These are phyloP conservation scores for Odocoileus virginianus DNA, from an alignment of 2,113 vertebrate genomes.

Conservation along the genomic window DNA sequence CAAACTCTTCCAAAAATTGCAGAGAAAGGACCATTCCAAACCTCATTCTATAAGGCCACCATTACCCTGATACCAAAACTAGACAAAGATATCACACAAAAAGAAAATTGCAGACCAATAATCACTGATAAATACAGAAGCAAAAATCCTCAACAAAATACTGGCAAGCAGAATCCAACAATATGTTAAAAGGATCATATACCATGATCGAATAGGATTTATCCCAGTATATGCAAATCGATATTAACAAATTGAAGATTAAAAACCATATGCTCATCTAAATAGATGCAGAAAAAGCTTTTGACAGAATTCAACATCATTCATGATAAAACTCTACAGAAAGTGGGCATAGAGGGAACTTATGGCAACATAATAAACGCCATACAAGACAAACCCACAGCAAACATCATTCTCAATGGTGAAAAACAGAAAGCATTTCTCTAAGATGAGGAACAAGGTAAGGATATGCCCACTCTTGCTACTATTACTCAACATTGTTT, in stretches of 20 bases:
- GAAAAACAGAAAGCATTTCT: background rate
- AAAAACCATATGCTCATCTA: background rate
- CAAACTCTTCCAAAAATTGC: background rate
- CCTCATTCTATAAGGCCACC: background rate
- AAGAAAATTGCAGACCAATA: background rate
- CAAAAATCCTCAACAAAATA: background rate
- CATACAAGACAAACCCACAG: background rate
- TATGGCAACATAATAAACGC: background rate
- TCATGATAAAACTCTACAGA: background rate
- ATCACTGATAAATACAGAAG: background rate
- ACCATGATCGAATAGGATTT: background rate
- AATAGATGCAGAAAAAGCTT: background rate
- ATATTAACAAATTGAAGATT: background rate
- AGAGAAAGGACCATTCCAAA: background rate
- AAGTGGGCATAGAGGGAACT: background rate
- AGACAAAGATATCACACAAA: background rate
- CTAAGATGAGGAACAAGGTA: background rate
- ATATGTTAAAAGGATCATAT: background rate
- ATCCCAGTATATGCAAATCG: background rate
- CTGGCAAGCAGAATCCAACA: background rate
- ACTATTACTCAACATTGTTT: background rate
- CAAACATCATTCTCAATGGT: background rate
- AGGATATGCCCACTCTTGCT: background rate
- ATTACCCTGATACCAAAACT: background rate
- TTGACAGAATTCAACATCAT: background rate